Evolutionary conservation across 2,888 invertebrate species (phyloP), one percentile per base, ranked within the genome.

Genomic region (Sepioteuthis lessoniana): DNA sequence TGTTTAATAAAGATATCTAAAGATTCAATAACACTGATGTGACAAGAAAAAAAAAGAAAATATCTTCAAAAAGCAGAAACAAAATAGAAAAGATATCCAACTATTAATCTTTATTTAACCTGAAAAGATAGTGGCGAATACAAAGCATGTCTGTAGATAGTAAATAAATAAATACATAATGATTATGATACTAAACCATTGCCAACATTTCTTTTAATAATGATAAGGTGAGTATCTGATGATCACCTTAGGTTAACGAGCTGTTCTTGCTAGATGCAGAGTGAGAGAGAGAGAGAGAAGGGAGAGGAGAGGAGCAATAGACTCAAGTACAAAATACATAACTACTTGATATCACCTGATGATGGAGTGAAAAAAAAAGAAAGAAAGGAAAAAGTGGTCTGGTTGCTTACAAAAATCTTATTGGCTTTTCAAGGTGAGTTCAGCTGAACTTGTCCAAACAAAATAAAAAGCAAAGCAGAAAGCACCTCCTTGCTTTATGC

Each of bases 261-360:
- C n/a, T 13, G 16, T 13, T 1, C 13, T 76, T 76, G 76, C n/a
- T 25, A 55, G 5, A 55, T 46, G 7, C 28, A 19, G 16, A 21
- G 16, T 7, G 90, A 90, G 35, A 37, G 37, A 90, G 90, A 8
- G 25, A 37, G 91, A 16, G 91, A 2, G 38, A 25, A 3, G 55
- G 3, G 28, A 7, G 21, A 28, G 55, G 21, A 21, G 55, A 28
- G n/a, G n/a, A 19, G n/a, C 10, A 55, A 25, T 25, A 55, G 55
- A 55, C 55, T 55, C 55, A 55, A n/a, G 76, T 76, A 76, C n/a
- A 4, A 1, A 76, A 76, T 19, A 76, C 76, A 76, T 10, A 28
- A 76, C 76, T 76, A 76, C 76, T n/a, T 76, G 76, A 76, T n/a
- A 76, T 76, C 76, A 76, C 16, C 76, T 76, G 76, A 76, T 76